Percentiles rank a stretch among this genome's conserved stretches.
Evolutionary conservation across 2,113 vertebrate genomes (phyloP).

Genomic region (Tetraodon nigroviridis): DNA sequence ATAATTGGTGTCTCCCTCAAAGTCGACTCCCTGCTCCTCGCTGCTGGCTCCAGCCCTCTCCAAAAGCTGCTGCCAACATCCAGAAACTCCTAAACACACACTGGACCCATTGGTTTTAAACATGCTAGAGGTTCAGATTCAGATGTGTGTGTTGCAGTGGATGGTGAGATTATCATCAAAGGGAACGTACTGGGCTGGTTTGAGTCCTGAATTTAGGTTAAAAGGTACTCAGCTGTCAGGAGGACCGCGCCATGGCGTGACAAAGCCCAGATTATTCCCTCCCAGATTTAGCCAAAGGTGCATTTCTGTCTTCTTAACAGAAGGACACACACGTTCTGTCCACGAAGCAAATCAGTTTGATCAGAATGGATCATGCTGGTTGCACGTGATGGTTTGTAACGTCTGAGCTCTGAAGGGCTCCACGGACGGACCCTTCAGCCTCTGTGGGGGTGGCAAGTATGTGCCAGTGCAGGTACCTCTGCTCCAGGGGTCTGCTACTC

Average conservation of each 20-base stretch:
- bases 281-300: conserved; percentile 15
- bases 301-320: neutral
- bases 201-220: conserved; percentile 25
- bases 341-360: too few species aligned
- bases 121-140: neutral
- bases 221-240: conserved; percentile 28
- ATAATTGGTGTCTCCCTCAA: conserved; percentile 63
- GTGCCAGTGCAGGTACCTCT: conserved; percentile 11
- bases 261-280: conserved; percentile 29
- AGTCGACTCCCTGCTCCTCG: conserved; percentile 32
- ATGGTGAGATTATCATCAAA: neutral
- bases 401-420: too few species aligned
- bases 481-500: neutral
- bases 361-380: too few species aligned
- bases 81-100: neutral
- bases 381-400: too few species aligned
- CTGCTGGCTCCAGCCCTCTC: conserved; percentile 49
- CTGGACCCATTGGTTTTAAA: neutral
- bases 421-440: neutral
- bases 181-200: conserved; percentile 11
- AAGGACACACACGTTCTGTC: too few species aligned
- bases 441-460: neutral
- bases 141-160: neutral
- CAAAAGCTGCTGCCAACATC: conserved; percentile 37
- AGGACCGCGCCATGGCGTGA: conserved; percentile 1